A percentile compares a stretch with the other conserved stretches of the same genome.
Conservation (phyloP, 2,888 invertebrate genomes). For the Atrina japonica region DNA sequence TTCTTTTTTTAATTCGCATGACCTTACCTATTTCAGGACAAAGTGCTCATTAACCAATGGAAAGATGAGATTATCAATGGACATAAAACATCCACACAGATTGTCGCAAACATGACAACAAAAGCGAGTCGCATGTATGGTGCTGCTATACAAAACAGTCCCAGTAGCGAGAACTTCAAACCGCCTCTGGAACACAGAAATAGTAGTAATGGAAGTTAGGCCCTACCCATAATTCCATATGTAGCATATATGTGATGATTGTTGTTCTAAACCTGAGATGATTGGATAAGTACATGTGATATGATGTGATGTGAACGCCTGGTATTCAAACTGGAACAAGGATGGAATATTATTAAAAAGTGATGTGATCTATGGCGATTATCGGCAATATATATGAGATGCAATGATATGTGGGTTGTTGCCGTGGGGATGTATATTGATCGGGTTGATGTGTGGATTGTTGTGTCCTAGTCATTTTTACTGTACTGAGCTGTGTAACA, state of each 20-base stretch:
- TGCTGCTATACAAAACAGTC: conserved; percentile 82
- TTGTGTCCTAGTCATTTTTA: no score
- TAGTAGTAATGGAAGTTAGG: conserved; percentile 74
- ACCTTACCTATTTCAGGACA: conserved; percentile 84
- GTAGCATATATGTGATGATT: conserved; percentile 28
- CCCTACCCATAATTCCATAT: background rate
- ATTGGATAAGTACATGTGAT: no score
- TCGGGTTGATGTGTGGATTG: no score
- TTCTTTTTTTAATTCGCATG: background rate
- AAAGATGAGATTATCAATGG: conserved; percentile 96
- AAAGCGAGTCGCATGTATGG: conserved; percentile 99
- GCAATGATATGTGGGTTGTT: no score
- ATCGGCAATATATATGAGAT: no score
- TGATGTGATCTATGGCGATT: no score
- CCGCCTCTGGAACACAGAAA: conserved; percentile 77
- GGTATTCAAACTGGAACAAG: no score
- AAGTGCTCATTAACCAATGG: conserved; percentile 99
- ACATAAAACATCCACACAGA: conserved; percentile 96
- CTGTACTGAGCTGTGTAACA: no score
- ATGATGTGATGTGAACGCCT: no score
- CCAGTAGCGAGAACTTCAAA: conserved; percentile 69
- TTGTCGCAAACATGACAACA: conserved; percentile 97
- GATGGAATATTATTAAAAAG: no score
- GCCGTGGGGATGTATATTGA: no score
- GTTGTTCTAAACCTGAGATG: background rate